Conservation (phyloP, 2,797 vertebrate species). For the Amblyopsis hoosieri region DNA sequence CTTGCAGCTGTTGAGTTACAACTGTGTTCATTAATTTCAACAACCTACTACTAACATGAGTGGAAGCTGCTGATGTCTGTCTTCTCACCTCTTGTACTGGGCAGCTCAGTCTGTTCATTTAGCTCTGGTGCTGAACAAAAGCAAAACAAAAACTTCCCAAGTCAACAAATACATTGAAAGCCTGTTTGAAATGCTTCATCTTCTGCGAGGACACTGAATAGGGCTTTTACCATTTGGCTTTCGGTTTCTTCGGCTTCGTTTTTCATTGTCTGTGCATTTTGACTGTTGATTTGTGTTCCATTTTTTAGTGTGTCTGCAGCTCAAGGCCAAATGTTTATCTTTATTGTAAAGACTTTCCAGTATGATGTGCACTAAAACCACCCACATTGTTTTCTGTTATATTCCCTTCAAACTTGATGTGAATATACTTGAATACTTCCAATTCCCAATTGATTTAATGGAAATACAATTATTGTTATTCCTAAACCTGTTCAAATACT, state of each 20-base stretch:
- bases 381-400: background rate
- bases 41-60: too few relatives aligned
- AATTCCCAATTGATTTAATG: too few relatives aligned
- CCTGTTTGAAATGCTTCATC: background rate
- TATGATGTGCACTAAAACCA: background rate
- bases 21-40: too few relatives aligned
- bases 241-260: background rate
- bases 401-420: background rate
- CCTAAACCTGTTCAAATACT: too few relatives aligned
- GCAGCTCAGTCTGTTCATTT: too few relatives aligned
- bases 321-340: constrained; percentile 11
- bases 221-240: background rate
- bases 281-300: background rate
- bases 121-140: too few relatives aligned
- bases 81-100: too few relatives aligned
- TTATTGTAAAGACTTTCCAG: constrained; percentile 26
- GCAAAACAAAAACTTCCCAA: too few relatives aligned
- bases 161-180: background rate
- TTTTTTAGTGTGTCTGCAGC: background rate
- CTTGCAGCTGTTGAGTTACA: too few relatives aligned
- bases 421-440: background rate
- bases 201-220: background rate
- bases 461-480: too few relatives aligned
- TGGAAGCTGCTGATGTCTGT: too few relatives aligned
- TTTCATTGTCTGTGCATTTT: background rate